Percentiles rank a stretch among this genome's conserved stretches.
Evolutionary conservation across 2,797 vertebrate genomes (phyloP).

Genomic region (Furcifer pardalis): DNA sequence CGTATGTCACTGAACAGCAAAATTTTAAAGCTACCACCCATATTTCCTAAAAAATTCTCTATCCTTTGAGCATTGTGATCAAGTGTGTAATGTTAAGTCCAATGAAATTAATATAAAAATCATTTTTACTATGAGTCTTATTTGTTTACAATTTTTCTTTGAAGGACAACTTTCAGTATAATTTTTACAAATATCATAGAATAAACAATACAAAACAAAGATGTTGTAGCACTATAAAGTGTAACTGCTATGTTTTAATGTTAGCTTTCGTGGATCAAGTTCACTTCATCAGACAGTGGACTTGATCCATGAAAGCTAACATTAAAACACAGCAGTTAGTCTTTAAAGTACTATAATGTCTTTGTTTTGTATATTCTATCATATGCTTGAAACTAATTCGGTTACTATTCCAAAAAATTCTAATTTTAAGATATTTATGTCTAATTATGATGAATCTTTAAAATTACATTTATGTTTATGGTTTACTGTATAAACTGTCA

Average conservation of each 20-base stretch:
- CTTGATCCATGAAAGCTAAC: too few species aligned
- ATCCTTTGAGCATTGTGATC: neutral
- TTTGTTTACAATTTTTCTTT: slow-evolving; percentile 1
- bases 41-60: neutral
- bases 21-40: neutral
- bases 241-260: too few species aligned
- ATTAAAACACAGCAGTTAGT: too few species aligned
- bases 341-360: too few species aligned
- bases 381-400: too few species aligned
- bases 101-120: neutral
- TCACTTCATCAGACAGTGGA: too few species aligned
- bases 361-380: too few species aligned
- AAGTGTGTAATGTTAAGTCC: neutral
- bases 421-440: too few species aligned
- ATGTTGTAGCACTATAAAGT: too few species aligned
- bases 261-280: too few species aligned
- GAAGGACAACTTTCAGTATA: slow-evolving; percentile 22
- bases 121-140: slow-evolving; percentile 4
- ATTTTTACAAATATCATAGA: slow-evolving; percentile 43
- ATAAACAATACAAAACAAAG: too few species aligned
- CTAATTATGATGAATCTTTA: slow-evolving; percentile 16
- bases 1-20: neutral
- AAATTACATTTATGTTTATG: slow-evolving; percentile 22
- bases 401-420: too few species aligned
- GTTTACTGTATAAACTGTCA: neutral